Evolutionary conservation across 2,797 vertebrate genomes (phyloP).

Genomic region (Menidia menidia): DNA sequence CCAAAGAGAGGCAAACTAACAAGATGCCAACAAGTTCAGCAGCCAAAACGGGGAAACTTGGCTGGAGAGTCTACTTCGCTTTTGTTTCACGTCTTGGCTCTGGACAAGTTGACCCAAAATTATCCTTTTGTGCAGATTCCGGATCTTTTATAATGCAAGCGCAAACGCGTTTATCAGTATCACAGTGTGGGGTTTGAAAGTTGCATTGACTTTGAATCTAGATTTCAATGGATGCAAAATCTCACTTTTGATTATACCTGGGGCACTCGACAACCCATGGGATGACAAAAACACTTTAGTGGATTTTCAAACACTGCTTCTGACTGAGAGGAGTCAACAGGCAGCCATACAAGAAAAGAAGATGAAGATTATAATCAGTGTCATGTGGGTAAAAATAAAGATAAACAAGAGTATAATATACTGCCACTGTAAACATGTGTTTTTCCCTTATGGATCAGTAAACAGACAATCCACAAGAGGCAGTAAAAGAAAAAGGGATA

Average conservation of each 20-base stretch:
- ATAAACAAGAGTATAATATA: conserved; percentile 28
- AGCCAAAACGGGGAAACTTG: conserved; percentile 45
- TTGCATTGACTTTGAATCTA: conserved; percentile 20
- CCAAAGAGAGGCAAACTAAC: conserved; percentile 23
- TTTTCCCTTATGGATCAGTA: conserved; percentile 32
- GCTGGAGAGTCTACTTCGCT: conserved; percentile 17
- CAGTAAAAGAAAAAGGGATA: conserved; percentile 25
- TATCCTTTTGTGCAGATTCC: conserved; percentile 25
- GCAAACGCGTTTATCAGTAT: conserved; percentile 12
- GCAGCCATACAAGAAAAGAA: conserved; percentile 33
- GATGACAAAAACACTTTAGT: conserved; percentile 45
- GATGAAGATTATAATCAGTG: conserved; percentile 35
- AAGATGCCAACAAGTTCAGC: conserved; percentile 35
- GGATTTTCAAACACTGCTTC: conserved; percentile 61
- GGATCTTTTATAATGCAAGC: conserved; percentile 26
- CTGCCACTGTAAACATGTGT: conserved; percentile 28
- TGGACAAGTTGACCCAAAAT: conserved; percentile 39
- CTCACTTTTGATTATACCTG: conserved; percentile 24
- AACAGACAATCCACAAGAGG: conserved; percentile 33
- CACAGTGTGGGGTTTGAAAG: conserved; percentile 3
- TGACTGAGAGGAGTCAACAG: conserved; percentile 48
- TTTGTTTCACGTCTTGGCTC: conserved; percentile 49
- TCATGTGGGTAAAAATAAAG: conserved; percentile 25
- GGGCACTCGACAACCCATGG: conserved; percentile 30
- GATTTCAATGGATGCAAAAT: conserved; percentile 20